A percentile compares a stretch with the other conserved stretches of the same genome.
Conservation (phyloP, 2,113 vertebrate genomes). For the Chaetops frenatus region DNA sequence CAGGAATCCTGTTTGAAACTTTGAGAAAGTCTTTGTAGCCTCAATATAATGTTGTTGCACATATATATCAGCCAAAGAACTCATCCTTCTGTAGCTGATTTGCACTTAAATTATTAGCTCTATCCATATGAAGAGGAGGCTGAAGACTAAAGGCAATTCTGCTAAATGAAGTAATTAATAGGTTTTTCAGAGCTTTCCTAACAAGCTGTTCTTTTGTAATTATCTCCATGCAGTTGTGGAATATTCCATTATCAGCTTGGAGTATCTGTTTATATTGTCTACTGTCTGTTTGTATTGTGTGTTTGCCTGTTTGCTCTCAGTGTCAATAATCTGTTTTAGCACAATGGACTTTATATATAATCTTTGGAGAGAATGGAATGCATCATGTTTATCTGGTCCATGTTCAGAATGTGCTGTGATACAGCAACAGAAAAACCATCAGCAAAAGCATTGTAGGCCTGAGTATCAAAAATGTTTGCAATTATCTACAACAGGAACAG, state of each 20-base stretch:
- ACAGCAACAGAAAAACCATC: background rate
- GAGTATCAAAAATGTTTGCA: background rate
- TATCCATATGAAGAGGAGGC: background rate
- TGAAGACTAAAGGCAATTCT: background rate
- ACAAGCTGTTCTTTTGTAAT: background rate
- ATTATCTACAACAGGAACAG: background rate
- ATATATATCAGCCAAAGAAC: background rate
- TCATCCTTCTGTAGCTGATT: background rate
- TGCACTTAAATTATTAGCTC: background rate
- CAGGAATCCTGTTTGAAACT: background rate
- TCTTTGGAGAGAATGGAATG: background rate
- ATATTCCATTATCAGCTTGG: background rate
- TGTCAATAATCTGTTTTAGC: background rate
- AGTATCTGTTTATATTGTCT: background rate
- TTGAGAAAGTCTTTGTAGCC: background rate
- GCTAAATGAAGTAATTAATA: background rate
- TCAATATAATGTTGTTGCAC: background rate
- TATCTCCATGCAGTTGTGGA: background rate
- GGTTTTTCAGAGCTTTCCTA: background rate
- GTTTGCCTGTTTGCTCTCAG: background rate
- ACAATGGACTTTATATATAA: background rate
- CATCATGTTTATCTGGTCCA: background rate
- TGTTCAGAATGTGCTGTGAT: background rate
- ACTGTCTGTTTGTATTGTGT: background rate
- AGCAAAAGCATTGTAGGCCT: background rate